These are phyloP conservation scores for Coregonus suidteri DNA, from an alignment of 2,797 vertebrate genomes.

Conservation along the genomic window DNA sequence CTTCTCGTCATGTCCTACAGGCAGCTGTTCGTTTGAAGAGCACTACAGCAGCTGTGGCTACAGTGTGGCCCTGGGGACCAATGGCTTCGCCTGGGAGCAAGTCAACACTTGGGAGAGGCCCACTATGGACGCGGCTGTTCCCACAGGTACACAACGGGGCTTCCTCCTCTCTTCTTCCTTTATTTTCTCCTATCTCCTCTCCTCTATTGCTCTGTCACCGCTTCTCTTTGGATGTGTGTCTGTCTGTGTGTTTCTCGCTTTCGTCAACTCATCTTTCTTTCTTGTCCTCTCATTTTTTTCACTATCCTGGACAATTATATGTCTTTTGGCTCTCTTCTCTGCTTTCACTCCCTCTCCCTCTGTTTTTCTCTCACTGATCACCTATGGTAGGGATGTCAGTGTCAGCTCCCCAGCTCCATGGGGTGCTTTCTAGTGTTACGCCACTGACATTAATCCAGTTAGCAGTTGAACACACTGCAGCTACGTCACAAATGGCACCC, in stretches of 20 bases:
- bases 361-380: constrained; percentile 23
- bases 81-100: constrained; percentile 96
- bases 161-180: not conserved
- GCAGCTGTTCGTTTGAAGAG: constrained; percentile 93
- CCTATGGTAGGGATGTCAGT: not conserved
- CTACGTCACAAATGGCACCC: no score
- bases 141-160: constrained; percentile 79
- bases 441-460: not conserved
- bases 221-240: not conserved
- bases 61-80: constrained; percentile 92
- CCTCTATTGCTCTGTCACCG: not conserved
- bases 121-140: constrained; percentile 87
- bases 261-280: no score
- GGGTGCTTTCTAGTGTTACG: not conserved
- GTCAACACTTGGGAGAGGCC: constrained; percentile 98
- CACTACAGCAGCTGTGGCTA: constrained; percentile 94
- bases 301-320: no score
- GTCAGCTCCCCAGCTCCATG: not conserved
- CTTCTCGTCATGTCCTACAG: constrained; percentile 60
- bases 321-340: no score
- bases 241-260: not conserved
- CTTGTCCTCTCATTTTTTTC: no score
- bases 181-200: not conserved
- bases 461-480: not conserved
- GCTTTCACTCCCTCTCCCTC: no score